phyloP scores from a whole-genome alignment of 2,888 invertebrate genomes.

The Drosophila tanythrix region DNA sequence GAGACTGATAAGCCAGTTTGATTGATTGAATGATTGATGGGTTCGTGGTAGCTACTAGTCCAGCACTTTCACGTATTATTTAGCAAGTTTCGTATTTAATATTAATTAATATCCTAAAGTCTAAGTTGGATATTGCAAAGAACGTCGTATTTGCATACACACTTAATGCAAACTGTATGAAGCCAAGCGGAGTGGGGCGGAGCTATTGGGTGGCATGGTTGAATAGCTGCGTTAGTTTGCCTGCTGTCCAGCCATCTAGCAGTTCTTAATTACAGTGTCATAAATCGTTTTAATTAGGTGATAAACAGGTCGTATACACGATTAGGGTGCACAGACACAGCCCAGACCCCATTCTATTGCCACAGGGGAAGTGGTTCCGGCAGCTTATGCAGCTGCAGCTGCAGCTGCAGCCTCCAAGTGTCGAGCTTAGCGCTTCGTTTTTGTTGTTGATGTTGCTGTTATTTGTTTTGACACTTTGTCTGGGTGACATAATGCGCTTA shows the following conservation, averaged over 20 bases:
- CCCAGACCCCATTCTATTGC: background rate
- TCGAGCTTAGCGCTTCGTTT: background rate
- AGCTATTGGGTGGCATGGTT: background rate
- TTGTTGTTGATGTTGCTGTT: background rate
- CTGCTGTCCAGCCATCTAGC: background rate
- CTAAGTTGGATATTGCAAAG: background rate
- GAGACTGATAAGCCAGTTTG: background rate
- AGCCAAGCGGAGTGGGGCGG: background rate
- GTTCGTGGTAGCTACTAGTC: background rate
- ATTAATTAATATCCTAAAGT: background rate
- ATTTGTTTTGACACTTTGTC: background rate
- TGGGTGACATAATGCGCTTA: constrained; percentile 1
- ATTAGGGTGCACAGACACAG: background rate
- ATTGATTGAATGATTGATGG: background rate
- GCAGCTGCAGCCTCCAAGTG: background rate
- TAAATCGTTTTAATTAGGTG: constrained; percentile 1
- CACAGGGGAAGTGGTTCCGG: background rate
- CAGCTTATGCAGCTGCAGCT: background rate
- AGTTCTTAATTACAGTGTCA: background rate
- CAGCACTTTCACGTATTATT: background rate
- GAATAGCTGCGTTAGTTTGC: background rate
- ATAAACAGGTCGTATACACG: background rate
- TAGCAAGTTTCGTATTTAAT: background rate
- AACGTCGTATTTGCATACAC: background rate
- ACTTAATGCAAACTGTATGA: background rate